phyloP scores from a whole-genome alignment of 2,797 vertebrate genomes.

The Pseudopleuronectes americanus region DNA sequence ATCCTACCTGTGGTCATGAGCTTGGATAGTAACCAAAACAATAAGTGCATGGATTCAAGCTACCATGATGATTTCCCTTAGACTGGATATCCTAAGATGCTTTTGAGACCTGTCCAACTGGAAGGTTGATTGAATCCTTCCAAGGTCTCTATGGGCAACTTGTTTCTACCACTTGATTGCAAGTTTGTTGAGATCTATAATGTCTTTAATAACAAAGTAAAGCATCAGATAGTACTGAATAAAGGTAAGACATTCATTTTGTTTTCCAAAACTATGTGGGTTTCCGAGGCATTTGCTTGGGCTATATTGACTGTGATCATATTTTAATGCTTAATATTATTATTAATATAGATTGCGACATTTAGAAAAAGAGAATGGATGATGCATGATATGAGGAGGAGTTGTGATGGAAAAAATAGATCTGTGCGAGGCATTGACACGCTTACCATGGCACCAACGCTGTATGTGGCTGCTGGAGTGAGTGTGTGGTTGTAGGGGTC shows the following conservation, averaged over 20 bases:
- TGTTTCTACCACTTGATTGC: no score
- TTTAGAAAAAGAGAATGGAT: not conserved
- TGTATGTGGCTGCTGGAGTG: slow-evolving; percentile 98
- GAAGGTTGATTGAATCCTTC: no score
- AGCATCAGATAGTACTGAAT: not conserved
- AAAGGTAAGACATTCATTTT: not conserved
- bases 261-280: not conserved
- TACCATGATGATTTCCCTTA: no score
- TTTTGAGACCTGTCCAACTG: no score
- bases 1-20: no score
- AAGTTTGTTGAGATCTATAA: not conserved
- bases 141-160: no score
- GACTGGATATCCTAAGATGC: no score
- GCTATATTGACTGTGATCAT: not conserved
- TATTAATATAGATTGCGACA: not conserved
- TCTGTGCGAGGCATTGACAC: slow-evolving; percentile 9
- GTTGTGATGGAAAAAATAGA: not conserved
- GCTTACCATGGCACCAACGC: slow-evolving; percentile 99
- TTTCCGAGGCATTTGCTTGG: not conserved
- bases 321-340: not conserved
- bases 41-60: no score
- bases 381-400: slow-evolving; percentile 11
- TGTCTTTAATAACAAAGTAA: not conserved
- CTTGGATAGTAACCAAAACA: no score
- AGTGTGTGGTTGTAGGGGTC: slow-evolving; percentile 99